phyloP scores from a whole-genome alignment of 2,888 invertebrate genomes.

The Ptychoptera contaminata region DNA sequence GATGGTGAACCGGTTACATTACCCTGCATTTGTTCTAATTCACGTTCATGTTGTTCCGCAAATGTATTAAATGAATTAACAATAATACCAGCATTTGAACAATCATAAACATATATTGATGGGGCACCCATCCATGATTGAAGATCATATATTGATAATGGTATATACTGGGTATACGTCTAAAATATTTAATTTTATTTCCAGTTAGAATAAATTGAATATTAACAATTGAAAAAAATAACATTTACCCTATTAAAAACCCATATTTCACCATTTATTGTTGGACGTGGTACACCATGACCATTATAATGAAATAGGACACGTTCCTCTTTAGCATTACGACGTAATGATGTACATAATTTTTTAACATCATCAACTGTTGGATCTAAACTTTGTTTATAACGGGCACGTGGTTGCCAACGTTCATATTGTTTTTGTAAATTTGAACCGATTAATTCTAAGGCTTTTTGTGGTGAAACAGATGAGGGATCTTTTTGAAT shows the following conservation, averaged over 20 bases:
- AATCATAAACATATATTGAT: slow-evolving; percentile 98
- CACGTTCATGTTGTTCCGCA: slow-evolving; percentile 79
- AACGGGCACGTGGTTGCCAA: slow-evolving; percentile 96
- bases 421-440: slow-evolving; percentile 95
- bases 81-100: slow-evolving; percentile 95
- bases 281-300: slow-evolving; percentile 97
- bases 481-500: slow-evolving; percentile 59
- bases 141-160: slow-evolving; percentile 92
- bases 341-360: slow-evolving; percentile 79
- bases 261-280: slow-evolving; percentile 97
- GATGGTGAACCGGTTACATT: slow-evolving; percentile 1
- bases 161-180: slow-evolving; percentile 98
- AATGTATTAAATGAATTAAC: slow-evolving; percentile 80
- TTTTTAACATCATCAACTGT: slow-evolving; percentile 97
- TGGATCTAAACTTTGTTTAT: slow-evolving; percentile 93
- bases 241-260: slow-evolving; percentile 82
- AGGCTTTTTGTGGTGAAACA: slow-evolving; percentile 76
- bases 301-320: slow-evolving; percentile 99
- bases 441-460: slow-evolving; percentile 80
- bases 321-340: slow-evolving; percentile 96
- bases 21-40: slow-evolving; percentile 36
- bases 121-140: slow-evolving; percentile 99
- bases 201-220: background rate
- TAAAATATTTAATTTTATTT: slow-evolving; percentile 28
- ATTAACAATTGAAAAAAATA: slow-evolving; percentile 6